Evolutionary conservation across 2,113 vertebrate genomes (phyloP).

Genomic region (Anthoscopus minutus): DNA sequence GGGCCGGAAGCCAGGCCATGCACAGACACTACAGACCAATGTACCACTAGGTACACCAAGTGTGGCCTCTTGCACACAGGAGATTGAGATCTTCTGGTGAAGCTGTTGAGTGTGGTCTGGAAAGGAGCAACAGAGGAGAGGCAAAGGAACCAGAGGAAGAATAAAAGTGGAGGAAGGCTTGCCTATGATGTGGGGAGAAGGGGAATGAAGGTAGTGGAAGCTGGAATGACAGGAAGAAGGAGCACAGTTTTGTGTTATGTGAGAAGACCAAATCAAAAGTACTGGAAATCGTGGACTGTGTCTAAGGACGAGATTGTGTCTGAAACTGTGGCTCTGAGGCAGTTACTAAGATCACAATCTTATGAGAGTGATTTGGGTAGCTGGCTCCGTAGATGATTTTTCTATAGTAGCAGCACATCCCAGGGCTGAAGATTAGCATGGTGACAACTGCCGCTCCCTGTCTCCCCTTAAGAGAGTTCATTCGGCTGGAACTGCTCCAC

Average conservation of each 20-base stretch:
- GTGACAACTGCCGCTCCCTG: neutral
- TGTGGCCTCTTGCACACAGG: neutral
- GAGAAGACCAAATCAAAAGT: neutral
- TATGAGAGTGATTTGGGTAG: neutral
- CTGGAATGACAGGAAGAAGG: neutral
- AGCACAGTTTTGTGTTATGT: neutral
- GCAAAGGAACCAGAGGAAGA: neutral
- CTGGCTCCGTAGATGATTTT: neutral
- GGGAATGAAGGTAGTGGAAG: neutral
- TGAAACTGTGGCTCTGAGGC: neutral
- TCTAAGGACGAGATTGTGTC: neutral
- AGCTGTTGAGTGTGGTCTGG: neutral
- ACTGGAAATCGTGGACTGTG: neutral
- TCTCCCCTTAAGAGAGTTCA: neutral
- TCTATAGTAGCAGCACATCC: neutral
- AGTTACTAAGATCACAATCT: neutral
- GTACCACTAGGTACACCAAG: neutral
- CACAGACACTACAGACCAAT: neutral
- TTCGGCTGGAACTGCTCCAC: neutral
- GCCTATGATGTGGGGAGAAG: neutral
- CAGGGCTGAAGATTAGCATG: neutral
- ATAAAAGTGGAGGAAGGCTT: fast-evolving
- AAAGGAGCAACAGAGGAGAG: neutral
- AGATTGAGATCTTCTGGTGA: neutral
- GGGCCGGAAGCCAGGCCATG: neutral